Evolutionary conservation across 2,797 vertebrate genomes (phyloP), one percentile per base, ranked within the genome.

Genomic region (Tangara arthus): DNA sequence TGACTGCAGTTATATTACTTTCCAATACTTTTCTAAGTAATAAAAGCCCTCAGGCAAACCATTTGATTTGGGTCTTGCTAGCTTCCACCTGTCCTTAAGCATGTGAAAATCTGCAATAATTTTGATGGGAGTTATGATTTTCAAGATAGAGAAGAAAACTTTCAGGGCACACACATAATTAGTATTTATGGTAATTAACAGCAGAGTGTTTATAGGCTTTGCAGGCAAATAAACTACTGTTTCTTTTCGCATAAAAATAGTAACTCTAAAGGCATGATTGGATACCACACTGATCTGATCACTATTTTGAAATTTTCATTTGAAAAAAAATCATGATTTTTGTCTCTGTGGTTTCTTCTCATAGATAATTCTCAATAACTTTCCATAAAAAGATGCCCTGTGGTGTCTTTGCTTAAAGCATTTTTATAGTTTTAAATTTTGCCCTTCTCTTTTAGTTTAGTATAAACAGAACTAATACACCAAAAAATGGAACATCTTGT

Each of bases 1-100:
- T 57, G 26, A 82, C 52, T 87, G 73, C 35, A 96, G 41, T 64
- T 82, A 66, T 44, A 42, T 27, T 82, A 57, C 34, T 93, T 93
- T 96, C 68, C 55, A 90, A 80, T 63, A 85, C 3, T 66, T 88
- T 93, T 72, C 18, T 63, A 89, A 91, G 46, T 39, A 87, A 91
- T 64, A 94, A 89, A 72, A 93, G 8, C 52, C 79, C 87, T 91
- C 55, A 71, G 68, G 71, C 60, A 91, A 86, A 71, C 12, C 19
- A 80, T 27, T 78, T 91, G 52, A 84, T 93, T 92, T 91, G 30
- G 17, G n/a, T 82, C 32, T 52, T 87, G 15, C 30, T 80, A 82
- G 59, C 47, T 84, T 92, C 78, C 81, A 91, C 59, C 69, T 92
- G 72, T 69, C 64, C 56, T 76, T 80, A 35, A 35, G 19, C 57